Evolutionary conservation across 2,113 vertebrate species (phyloP).

Genomic region (Athene cunicularia): DNA sequence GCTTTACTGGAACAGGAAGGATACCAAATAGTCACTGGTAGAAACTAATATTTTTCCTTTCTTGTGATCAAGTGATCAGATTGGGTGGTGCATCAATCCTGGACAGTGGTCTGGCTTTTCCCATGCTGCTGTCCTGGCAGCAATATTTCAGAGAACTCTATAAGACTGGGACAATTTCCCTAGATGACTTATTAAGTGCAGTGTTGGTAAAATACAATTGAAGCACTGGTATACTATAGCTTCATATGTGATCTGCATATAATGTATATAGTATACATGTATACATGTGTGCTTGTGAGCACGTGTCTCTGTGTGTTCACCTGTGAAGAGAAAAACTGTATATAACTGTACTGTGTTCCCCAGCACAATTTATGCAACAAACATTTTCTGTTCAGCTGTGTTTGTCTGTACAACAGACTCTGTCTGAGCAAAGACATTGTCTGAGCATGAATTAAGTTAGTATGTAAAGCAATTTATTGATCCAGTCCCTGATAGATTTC

Average conservation of each 20-base stretch:
- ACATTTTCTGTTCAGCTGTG: background rate
- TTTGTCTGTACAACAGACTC: background rate
- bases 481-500: slow-evolving; percentile 34
- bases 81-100: rapidly evolving
- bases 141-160: background rate
- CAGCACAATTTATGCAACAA: background rate
- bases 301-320: background rate
- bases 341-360: background rate
- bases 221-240: background rate
- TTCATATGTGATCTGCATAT: background rate
- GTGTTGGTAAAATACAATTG: background rate
- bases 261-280: background rate
- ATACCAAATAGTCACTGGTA: background rate
- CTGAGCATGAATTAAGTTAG: slow-evolving; percentile 38
- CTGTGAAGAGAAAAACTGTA: background rate
- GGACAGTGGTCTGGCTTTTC: background rate
- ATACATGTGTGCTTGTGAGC: background rate
- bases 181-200: rapidly evolving
- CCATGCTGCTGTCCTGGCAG: rapidly evolving
- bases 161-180: background rate
- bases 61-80: background rate
- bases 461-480: slow-evolving; percentile 52
- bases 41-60: background rate
- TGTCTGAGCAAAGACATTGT: slow-evolving; percentile 19
- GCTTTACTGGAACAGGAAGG: background rate